A percentile compares a stretch with the other conserved stretches of the same genome.
Evolutionary conservation across 2,797 vertebrate genomes (phyloP).

Genomic region (Taeniopygia guttata): DNA sequence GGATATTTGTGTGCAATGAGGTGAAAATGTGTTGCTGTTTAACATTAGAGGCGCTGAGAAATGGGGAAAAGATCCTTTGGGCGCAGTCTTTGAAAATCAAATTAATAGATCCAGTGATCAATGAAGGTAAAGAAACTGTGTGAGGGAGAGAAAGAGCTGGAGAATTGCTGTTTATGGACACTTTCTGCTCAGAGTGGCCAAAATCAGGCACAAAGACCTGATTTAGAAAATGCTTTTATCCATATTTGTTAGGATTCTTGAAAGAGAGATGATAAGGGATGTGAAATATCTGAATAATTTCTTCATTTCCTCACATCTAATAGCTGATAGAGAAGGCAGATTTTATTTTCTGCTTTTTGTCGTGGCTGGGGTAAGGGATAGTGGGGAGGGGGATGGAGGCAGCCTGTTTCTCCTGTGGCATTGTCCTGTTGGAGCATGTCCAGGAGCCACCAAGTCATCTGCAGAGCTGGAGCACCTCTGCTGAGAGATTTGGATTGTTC

Average conservation of each 20-base stretch:
- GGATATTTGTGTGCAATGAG: background rate
- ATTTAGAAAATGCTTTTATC: background rate
- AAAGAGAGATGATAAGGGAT: background rate
- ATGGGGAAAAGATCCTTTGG: background rate
- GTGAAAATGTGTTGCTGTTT: background rate
- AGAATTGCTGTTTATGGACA: background rate
- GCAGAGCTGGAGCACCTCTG: background rate
- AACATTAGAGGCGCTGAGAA: background rate
- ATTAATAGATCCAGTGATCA: background rate
- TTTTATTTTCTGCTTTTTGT: background rate
- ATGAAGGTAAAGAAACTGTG: background rate
- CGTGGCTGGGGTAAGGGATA: rapidly evolving
- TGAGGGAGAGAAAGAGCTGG: background rate
- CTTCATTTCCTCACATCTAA: background rate
- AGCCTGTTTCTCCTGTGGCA: rapidly evolving
- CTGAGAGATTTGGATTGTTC: rapidly evolving
- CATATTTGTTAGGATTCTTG: background rate
- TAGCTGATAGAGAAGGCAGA: background rate
- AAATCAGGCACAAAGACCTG: background rate
- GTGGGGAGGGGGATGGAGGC: background rate
- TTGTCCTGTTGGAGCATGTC: background rate
- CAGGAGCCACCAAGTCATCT: too few relatives aligned
- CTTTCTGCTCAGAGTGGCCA: background rate
- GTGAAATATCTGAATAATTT: background rate
- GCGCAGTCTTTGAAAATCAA: background rate